Percentiles rank a stretch among this genome's conserved stretches.
These are phyloP conservation scores for Pogonocherus hispidulus DNA, from an alignment of 2,888 invertebrate genomes.

Conservation along the genomic window DNA sequence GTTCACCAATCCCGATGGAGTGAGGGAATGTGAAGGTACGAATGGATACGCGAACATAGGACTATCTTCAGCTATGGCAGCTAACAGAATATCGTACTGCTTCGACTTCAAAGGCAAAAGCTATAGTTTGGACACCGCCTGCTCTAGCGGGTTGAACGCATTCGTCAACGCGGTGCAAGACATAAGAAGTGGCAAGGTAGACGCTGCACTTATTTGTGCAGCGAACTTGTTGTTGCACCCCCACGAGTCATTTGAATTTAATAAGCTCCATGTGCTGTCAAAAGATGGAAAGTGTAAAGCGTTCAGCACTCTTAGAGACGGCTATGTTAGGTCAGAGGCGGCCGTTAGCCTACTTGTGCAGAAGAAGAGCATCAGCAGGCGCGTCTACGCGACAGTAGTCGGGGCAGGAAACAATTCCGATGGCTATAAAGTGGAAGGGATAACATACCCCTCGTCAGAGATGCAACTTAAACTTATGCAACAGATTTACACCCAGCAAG, in stretches of 20 bases:
- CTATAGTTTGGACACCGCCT: no score
- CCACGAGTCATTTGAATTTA: constrained; percentile 48
- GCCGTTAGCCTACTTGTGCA: constrained; percentile 80
- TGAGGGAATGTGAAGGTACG: no score
- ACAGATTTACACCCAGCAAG: constrained; percentile 78
- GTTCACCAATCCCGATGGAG: no score
- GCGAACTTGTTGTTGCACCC: constrained; percentile 50
- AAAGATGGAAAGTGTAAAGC: constrained; percentile 72
- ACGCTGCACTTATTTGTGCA: constrained; percentile 48
- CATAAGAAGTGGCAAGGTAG: constrained; percentile 42
- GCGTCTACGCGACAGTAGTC: constrained; percentile 69
- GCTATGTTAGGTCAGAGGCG: no score
- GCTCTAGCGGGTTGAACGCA: no score
- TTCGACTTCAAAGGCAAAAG: no score
- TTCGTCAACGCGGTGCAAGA: no score
- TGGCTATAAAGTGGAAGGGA: constrained; percentile 64
- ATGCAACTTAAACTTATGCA: constrained; percentile 74
- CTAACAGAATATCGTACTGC: no score
- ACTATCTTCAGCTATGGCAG: no score
- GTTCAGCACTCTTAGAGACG: constrained; percentile 87
- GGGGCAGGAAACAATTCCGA: constrained; percentile 61
- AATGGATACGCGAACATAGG: no score
- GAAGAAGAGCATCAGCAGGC: constrained; percentile 70
- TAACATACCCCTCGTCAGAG: no score
- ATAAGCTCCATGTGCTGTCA: constrained; percentile 43